Conservation (phyloP, 2,797 vertebrate species). For the Gymnocypris eckloni region DNA sequence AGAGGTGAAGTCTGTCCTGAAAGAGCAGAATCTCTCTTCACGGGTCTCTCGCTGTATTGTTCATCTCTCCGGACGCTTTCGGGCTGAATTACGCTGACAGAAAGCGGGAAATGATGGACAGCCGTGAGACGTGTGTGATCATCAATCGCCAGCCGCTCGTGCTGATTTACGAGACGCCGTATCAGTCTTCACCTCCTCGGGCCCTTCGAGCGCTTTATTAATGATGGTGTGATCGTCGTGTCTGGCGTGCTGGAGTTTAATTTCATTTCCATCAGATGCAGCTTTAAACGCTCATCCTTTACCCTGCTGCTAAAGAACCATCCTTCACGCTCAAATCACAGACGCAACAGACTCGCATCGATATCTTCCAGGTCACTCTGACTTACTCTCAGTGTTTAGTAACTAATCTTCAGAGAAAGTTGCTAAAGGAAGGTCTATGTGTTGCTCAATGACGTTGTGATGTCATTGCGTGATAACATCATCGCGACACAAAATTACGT, state of each 20-base stretch:
- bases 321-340: conserved; percentile 20
- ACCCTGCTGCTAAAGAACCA: conserved; percentile 17
- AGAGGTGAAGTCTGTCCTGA: neutral
- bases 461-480: no score
- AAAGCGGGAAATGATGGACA: conserved; percentile 78
- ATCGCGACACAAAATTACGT: no score
- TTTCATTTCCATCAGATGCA: conserved; percentile 50
- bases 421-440: no score
- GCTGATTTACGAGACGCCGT: conserved; percentile 75
- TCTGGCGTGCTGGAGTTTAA: conserved; percentile 43
- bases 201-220: conserved; percentile 37
- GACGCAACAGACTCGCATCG: conserved; percentile 1
- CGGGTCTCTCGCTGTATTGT: conserved; percentile 57
- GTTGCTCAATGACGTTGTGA: no score
- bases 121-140: conserved; percentile 78
- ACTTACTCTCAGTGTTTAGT: neutral
- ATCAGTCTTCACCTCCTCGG: conserved; percentile 72
- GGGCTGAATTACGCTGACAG: conserved; percentile 80
- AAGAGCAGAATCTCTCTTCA: neutral
- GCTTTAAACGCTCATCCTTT: conserved; percentile 45
- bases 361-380: neutral
- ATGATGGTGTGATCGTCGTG: conserved; percentile 20
- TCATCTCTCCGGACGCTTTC: conserved; percentile 71
- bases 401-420: no score
- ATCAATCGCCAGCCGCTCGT: conserved; percentile 79